phyloP scores from a whole-genome alignment of 2,113 vertebrate genomes.

The Lathamus discolor region DNA sequence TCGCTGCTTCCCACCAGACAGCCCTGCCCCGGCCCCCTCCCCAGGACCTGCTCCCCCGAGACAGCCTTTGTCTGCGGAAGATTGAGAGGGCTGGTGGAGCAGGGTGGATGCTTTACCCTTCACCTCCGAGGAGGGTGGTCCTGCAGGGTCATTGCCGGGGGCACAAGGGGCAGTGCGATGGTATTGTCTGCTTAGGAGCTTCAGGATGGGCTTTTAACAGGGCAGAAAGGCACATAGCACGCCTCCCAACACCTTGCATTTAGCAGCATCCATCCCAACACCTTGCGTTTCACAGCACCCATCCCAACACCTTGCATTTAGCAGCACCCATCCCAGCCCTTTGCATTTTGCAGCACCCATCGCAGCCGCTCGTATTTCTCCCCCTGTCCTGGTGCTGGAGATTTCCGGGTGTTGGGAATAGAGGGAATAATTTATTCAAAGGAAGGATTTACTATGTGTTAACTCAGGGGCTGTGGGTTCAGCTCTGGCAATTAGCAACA shows the following conservation, averaged over 20 bases:
- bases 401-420: rapidly evolving
- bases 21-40: not conserved
- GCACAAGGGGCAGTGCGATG: not conserved
- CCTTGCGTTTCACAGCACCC: too few species aligned
- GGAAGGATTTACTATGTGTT: not conserved
- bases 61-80: constrained; percentile 41
- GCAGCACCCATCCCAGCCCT: not conserved
- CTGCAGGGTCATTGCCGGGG: not conserved
- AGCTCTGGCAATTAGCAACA: not conserved
- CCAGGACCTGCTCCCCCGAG: not conserved
- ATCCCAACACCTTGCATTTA: too few species aligned
- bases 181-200: not conserved
- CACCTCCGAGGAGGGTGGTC: constrained; percentile 28
- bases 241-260: not conserved
- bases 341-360: rapidly evolving
- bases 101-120: not conserved
- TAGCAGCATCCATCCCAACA: rapidly evolving
- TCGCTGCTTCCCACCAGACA: constrained; percentile 10
- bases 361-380: not conserved
- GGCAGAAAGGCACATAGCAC: not conserved
- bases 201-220: rapidly evolving
- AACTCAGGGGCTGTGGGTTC: not conserved
- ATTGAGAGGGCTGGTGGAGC: constrained; percentile 10
- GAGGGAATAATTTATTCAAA: not conserved
- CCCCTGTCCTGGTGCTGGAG: not conserved